phyloP scores from a whole-genome alignment of 2,113 vertebrate genomes.

The Scopus umbretta region DNA sequence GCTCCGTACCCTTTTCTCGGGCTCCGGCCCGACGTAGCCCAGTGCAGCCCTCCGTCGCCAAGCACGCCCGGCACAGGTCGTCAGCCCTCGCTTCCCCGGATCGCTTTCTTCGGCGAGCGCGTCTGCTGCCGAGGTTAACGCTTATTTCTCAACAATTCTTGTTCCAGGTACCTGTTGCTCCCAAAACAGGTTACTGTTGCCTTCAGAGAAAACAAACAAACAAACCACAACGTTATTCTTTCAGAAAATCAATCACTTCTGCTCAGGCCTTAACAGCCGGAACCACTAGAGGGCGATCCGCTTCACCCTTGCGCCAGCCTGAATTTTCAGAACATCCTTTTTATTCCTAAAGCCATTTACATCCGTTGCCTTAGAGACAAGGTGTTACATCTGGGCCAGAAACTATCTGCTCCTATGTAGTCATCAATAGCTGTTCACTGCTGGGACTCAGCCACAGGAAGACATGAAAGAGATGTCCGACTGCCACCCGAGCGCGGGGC shows the following conservation, averaged over 20 bases:
- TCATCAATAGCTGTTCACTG: not conserved
- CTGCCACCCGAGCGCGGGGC: rapidly evolving
- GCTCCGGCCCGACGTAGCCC: rapidly evolving
- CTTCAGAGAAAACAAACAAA: not conserved
- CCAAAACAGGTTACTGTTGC: not conserved
- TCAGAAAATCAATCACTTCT: not conserved
- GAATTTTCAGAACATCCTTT: not conserved
- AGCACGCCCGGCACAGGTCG: not conserved
- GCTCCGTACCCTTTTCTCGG: rapidly evolving
- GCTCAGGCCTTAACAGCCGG: not conserved
- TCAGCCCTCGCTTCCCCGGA: not conserved
- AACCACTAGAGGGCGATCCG: not conserved
- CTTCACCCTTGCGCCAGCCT: not conserved
- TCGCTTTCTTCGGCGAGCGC: rapidly evolving
- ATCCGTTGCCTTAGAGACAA: rapidly evolving
- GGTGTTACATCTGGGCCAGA: rapidly evolving
- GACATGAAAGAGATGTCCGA: not conserved
- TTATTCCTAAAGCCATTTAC: not conserved
- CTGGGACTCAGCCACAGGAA: not conserved
- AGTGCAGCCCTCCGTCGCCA: rapidly evolving
- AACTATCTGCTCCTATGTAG: not conserved
- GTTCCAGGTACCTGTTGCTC: not conserved
- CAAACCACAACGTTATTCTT: too few species aligned
- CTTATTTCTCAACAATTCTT: not conserved
- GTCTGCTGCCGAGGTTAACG: not conserved